Base-by-base conservation (phyloP, 2,113 vertebrate genomes). In the Reinhardtius hippoglossoides region DNA sequence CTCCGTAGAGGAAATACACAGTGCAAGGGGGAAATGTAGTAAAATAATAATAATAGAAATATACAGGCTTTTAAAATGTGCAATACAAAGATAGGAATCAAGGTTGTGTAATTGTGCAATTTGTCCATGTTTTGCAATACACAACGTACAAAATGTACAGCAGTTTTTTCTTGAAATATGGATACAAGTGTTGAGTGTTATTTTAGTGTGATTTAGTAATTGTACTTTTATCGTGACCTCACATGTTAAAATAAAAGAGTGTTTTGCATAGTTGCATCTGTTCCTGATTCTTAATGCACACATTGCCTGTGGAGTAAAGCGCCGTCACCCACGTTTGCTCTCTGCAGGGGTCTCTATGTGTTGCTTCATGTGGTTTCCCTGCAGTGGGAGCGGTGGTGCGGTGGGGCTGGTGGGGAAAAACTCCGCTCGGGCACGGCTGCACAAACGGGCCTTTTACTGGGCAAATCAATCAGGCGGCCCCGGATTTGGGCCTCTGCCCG, bases 401-500 rank as follows among this genome's bases (percentile, higher is more conserved):
- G n/a, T n/a, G n/a, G 74, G 35, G 76, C 70, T 58, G 69, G 75
- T 76, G 76, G 70, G 81, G 85, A 48, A 87, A 86, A 78, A 87
- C 83, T 84, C 67, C 60, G 80, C 88, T 82, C 85, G 90, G 91
- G 88, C 91, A 82, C 81, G 73, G 88, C 76, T 80, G 85, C 88
- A 93, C 93, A 94, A 94, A 90, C 74, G 81, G 81, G 67, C 81
- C 90, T 92, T 93, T 93, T 91, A 86, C 91, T 87, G 89, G 85
- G 78, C 89, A 85, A 91, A 91, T 93, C 91, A 91, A 88, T 92
- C 87, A 87, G 80, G 71, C 85, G 80, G 79, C 80, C 71, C 81
- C 46, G 12, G 58, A 79, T 81, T 90, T 94, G 93, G 93, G 89
- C 82, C 80, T 14, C 40, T 92, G 93, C 93, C 93, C 92, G 92